Evolutionary conservation across 2,888 invertebrate genomes (phyloP), one percentile per base, ranked within the genome.

Genomic region (Malachius bipustulatus): DNA sequence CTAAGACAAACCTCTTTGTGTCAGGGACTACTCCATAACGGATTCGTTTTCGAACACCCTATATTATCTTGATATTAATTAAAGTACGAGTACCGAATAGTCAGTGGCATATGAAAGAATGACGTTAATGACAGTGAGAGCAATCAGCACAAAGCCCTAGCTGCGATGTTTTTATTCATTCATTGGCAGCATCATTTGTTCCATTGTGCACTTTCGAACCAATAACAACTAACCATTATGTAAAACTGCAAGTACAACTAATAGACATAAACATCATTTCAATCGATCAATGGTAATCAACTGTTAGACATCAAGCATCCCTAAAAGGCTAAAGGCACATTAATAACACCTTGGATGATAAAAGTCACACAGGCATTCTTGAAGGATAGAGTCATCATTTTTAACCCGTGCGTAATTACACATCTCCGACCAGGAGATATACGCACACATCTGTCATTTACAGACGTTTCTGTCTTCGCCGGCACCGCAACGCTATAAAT

Each of bases 311-410:
- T 45, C 41, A 46, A 49, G 45, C 45, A 44, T 32, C 47, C n/a
- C 45, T 38, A 47, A 50, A 47, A 49, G 48, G 48, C 49, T 52
- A 50, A 51, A 52, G 52, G 51, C 51, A 49, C 49, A 50, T 49
- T 50, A 50, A 49, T 50, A 51, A 41, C 16, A 38, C 40, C 32
- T 8, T 19, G n/a, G 24, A 19, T 19, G 38, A 47, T 35, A 39
- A 36, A 37, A 44, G 43, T 45, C 46, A 45, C 6, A 19, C 6
- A 19, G 24, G n/a, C 24, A 39, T 45, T 43, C 45, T 42, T 32
- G 40, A 51, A 52, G 54, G 50, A 57, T 57, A 55, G 52, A 59
- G 57, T 56, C 57, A 57, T 59, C 57, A 56, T 56, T 58, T 58
- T 57, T 56, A 57, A 56, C 48, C 49, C 47, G 48, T 40, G 45